These are phyloP conservation scores for Coptodon rendalli DNA, from an alignment of 2,113 vertebrate species.

Conservation along the genomic window DNA sequence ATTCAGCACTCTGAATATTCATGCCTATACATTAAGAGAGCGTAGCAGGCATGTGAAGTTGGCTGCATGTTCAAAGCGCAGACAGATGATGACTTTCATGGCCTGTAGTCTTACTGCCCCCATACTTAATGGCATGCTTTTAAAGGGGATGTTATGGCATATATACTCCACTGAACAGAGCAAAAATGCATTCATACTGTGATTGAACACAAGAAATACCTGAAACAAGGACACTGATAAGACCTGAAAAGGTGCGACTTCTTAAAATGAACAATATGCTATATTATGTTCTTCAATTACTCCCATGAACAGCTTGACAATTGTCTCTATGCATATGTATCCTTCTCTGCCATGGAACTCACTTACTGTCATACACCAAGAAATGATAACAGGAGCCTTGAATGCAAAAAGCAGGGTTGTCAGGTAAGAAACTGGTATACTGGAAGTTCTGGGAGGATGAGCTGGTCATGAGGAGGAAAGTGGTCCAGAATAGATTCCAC, in stretches of 20 bases:
- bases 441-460: background rate
- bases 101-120: slow-evolving; percentile 14
- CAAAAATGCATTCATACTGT: background rate
- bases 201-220: background rate
- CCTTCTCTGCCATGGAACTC: background rate
- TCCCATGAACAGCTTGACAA: background rate
- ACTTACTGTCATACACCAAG: background rate
- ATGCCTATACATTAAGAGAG: slow-evolving; percentile 2
- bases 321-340: background rate
- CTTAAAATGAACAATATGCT: background rate
- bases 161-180: background rate
- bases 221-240: background rate
- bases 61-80: slow-evolving; percentile 38
- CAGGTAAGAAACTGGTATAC: background rate
- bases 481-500: background rate
- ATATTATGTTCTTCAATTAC: background rate
- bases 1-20: slow-evolving; percentile 10
- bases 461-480: background rate
- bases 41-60: background rate
- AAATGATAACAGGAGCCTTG: background rate
- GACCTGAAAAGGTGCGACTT: background rate
- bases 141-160: background rate
- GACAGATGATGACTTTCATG: slow-evolving; percentile 1
- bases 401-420: background rate
- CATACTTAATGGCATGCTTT: background rate